Evolutionary conservation across 1,140 invertebrate species (phyloP).

Genomic region (Physella acuta): DNA sequence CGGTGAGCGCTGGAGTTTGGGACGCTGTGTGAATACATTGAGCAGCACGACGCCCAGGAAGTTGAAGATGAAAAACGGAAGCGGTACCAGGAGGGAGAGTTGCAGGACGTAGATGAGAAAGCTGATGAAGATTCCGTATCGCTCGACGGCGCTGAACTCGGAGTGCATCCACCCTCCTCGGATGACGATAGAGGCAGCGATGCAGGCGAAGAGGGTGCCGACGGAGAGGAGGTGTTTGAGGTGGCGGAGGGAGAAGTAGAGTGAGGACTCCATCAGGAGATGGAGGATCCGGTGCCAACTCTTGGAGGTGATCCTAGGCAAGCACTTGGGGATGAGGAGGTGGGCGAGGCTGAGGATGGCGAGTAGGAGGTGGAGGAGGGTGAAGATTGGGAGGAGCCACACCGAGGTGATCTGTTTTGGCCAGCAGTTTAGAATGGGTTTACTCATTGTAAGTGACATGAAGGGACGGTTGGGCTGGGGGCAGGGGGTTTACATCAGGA

Average conservation of each 20-base stretch:
- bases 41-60: conserved; percentile 72
- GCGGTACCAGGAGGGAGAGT: conserved; percentile 38
- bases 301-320: neutral
- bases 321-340: neutral
- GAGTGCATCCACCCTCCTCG: neutral
- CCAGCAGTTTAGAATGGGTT: neutral
- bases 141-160: neutral
- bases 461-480: no score
- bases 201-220: neutral
- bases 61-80: conserved; percentile 41
- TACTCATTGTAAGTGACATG: neutral
- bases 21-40: conserved; percentile 92
- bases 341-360: neutral
- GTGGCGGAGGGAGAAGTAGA: neutral
- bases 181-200: neutral
- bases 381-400: neutral
- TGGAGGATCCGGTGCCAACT: neutral
- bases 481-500: neutral
- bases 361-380: neutral
- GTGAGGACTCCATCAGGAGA: neutral
- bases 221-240: conserved; percentile 6
- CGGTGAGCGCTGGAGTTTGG: conserved; percentile 84
- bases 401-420: neutral
- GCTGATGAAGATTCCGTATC: conserved; percentile 34
- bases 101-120: conserved; percentile 39